These are phyloP conservation scores for Echeneis naucrates DNA, from an alignment of 2,797 vertebrate genomes.

Conservation along the genomic window DNA sequence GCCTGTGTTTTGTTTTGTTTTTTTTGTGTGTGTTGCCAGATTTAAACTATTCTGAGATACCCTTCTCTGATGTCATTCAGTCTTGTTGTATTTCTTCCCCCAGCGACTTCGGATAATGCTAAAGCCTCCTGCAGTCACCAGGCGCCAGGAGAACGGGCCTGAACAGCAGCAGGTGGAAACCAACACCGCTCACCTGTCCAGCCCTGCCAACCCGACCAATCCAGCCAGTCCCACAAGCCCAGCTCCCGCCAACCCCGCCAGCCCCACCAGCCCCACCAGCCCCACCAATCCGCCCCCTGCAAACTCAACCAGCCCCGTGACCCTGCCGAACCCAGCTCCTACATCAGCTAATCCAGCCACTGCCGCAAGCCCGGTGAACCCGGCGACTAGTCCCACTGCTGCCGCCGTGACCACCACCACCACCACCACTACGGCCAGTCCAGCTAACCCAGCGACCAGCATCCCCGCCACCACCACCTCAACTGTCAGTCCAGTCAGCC, in stretches of 20 bases:
- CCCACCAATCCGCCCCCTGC: constrained; percentile 52
- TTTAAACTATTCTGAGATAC: not conserved
- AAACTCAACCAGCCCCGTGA: constrained; percentile 62
- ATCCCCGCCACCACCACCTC: constrained; percentile 58
- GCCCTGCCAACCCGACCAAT: constrained; percentile 61
- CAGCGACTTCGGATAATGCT: constrained; percentile 97
- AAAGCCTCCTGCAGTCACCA: constrained; percentile 88
- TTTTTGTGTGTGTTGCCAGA: not conserved
- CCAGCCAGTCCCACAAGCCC: constrained; percentile 57
- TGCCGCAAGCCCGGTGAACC: constrained; percentile 65
- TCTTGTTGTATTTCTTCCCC: constrained; percentile 17
- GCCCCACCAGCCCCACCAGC: constrained; percentile 59
- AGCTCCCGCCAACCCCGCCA: constrained; percentile 46
- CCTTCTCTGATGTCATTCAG: constrained; percentile 9
- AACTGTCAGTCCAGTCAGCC: constrained; percentile 72
- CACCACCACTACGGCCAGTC: constrained; percentile 50
- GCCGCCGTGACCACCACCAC: constrained; percentile 48
- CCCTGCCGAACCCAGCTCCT: constrained; percentile 47
- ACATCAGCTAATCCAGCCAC: constrained; percentile 51
- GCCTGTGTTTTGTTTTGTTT: not conserved
- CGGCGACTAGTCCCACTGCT: constrained; percentile 58
- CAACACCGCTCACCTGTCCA: constrained; percentile 73
- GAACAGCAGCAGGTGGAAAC: constrained; percentile 94
- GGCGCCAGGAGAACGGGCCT: constrained; percentile 90
- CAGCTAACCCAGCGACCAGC: constrained; percentile 51